These are phyloP conservation scores for Gymnocypris eckloni DNA, from an alignment of 2,797 vertebrate species.

Conservation along the genomic window DNA sequence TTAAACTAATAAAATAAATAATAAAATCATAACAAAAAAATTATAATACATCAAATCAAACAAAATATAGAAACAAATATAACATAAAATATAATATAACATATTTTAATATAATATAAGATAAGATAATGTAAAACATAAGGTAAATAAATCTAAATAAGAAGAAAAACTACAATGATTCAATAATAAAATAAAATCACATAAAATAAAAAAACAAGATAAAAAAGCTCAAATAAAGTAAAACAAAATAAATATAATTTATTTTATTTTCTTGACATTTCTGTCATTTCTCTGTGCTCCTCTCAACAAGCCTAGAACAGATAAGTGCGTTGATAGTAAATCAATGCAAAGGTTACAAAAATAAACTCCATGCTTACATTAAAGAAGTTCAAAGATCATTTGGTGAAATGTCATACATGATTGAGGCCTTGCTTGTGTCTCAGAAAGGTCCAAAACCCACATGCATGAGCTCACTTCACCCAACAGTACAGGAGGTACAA, in stretches of 20 bases:
- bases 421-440: slow-evolving; percentile 27
- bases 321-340: neutral
- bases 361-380: neutral
- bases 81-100: neutral
- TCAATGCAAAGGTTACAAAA: neutral
- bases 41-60: neutral
- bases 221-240: neutral
- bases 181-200: neutral
- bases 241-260: neutral
- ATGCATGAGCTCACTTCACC: slow-evolving; percentile 34
- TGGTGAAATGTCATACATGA: slow-evolving; percentile 37
- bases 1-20: neutral
- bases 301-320: neutral
- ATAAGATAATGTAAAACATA: too few species aligned
- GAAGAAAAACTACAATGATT: neutral
- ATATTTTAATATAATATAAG: too few species aligned
- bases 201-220: neutral
- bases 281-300: neutral
- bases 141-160: neutral
- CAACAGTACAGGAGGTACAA: slow-evolving; percentile 43
- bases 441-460: slow-evolving; percentile 40
- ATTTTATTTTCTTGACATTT: neutral
- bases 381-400: neutral
- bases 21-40: neutral
- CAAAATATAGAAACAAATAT: neutral